Evolutionary conservation across 23 tunicate species (phyloP).

Genomic region (Ciona savignyi): DNA sequence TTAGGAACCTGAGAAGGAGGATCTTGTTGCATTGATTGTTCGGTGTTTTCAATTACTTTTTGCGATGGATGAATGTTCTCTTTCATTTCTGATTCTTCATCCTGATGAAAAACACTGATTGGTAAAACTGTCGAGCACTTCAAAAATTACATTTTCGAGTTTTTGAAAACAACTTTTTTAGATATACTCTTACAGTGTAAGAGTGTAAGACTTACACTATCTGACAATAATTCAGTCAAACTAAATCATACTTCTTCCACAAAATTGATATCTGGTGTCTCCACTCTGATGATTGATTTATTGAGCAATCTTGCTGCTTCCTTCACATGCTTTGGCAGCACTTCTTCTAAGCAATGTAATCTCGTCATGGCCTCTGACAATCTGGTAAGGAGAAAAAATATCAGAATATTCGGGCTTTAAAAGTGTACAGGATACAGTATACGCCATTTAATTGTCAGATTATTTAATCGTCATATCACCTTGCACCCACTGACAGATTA

Average conservation of each 20-base stretch:
- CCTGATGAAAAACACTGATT: not conserved
- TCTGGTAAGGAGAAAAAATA: no score
- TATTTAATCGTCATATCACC: no score
- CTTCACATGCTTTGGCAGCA: slow-evolving; percentile 91
- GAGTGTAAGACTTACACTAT: not conserved
- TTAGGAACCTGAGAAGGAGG: not conserved
- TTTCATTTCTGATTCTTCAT: not conserved
- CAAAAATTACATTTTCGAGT: no score
- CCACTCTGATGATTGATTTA: slow-evolving; percentile 96
- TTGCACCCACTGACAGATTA: no score
- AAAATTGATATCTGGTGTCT: slow-evolving; percentile 95
- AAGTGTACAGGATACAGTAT: no score
- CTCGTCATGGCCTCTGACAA: slow-evolving; percentile 97
- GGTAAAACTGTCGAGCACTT: no score
- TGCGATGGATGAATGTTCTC: not conserved
- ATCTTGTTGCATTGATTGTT: not conserved
- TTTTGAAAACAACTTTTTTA: no score
- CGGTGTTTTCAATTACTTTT: not conserved
- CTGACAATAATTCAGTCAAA: no score
- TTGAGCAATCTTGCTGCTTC: slow-evolving; percentile 92
- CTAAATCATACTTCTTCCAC: slow-evolving; percentile 24
- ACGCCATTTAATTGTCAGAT: no score
- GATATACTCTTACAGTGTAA: no score
- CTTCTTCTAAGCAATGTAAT: slow-evolving; percentile 84
- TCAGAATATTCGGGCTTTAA: no score